A percentile compares a stretch with the other conserved stretches of the same genome.
Evolutionary conservation across 2,888 invertebrate genomes (phyloP).

Genomic region (Amiota minor): DNA sequence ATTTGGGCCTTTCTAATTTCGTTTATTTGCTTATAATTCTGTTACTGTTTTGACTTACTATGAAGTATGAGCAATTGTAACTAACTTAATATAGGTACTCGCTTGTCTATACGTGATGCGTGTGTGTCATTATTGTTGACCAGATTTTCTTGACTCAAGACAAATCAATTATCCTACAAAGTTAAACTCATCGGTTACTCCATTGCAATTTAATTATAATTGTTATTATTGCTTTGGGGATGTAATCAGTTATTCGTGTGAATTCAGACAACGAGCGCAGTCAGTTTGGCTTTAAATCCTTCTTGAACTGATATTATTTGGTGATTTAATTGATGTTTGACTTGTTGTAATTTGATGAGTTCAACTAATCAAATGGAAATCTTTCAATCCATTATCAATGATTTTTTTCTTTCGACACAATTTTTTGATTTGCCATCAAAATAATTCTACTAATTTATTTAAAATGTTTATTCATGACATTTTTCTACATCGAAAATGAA

Average conservation of each 20-base stretch:
- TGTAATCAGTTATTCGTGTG: constrained; percentile 38
- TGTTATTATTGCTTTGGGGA: constrained; percentile 39
- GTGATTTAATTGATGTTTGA: constrained; percentile 43
- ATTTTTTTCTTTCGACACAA: background rate
- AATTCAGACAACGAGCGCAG: too few relatives aligned
- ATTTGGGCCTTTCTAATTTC: constrained; percentile 16
- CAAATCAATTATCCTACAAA: constrained; percentile 45
- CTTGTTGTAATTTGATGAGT: constrained; percentile 25
- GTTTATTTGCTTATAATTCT: constrained; percentile 24
- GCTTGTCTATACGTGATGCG: background rate
- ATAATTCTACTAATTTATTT: constrained; percentile 64
- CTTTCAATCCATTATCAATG: too few relatives aligned
- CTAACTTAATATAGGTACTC: background rate
- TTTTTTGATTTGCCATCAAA: background rate
- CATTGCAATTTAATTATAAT: constrained; percentile 51
- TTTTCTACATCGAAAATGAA: constrained; percentile 43
- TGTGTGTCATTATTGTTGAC: constrained; percentile 39
- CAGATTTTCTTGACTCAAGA: constrained; percentile 40
- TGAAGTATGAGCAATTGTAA: background rate
- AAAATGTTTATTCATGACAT: constrained; percentile 65
- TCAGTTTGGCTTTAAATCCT: background rate
- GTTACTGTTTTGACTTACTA: background rate
- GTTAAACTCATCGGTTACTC: too few relatives aligned
- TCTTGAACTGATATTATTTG: constrained; percentile 47
- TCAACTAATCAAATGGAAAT: too few relatives aligned